A percentile compares a stretch with the other conserved stretches of the same genome.
These are phyloP conservation scores for Trichonephila inaurata DNA, from an alignment of 1,140 invertebrate species.

Conservation along the genomic window DNA sequence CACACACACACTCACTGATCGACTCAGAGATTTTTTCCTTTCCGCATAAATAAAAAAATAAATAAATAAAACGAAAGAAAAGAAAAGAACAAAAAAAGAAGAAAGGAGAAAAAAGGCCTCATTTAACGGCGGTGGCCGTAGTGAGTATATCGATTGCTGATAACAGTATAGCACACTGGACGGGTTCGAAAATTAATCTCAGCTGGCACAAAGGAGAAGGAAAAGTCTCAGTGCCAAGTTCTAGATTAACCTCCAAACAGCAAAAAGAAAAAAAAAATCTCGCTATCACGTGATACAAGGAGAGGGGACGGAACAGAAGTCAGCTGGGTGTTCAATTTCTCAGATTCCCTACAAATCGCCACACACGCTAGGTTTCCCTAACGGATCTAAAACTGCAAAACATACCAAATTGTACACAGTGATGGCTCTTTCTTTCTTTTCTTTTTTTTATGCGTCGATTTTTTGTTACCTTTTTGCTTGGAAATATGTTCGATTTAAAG, in stretches of 20 bases:
- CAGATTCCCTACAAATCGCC: constrained; percentile 11
- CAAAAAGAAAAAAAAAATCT: not conserved
- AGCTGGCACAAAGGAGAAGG: constrained; percentile 23
- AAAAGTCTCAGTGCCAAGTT: constrained; percentile 36
- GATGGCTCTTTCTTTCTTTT: not conserved
- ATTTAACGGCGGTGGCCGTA: not conserved
- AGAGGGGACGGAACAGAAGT: constrained; percentile 1
- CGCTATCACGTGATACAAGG: constrained; percentile 5
- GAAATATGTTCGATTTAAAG: not conserved
- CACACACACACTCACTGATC: no score
- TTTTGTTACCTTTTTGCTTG: not conserved
- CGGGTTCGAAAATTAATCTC: constrained; percentile 24
- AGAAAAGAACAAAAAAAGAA: not conserved
- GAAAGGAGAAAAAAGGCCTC: not conserved
- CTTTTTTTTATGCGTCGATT: not conserved
- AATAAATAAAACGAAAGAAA: not conserved
- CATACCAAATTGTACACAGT: not conserved
- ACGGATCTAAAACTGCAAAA: not conserved
- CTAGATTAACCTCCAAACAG: constrained; percentile 33
- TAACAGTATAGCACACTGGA: constrained; percentile 4
- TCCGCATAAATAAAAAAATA: not conserved
- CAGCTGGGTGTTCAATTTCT: not conserved
- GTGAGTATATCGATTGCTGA: constrained; percentile 31
- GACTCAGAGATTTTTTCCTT: no score
- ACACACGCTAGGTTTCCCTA: constrained; percentile 23